phyloP scores from a whole-genome alignment of 2,113 vertebrate genomes.

The Lepus americanus region DNA sequence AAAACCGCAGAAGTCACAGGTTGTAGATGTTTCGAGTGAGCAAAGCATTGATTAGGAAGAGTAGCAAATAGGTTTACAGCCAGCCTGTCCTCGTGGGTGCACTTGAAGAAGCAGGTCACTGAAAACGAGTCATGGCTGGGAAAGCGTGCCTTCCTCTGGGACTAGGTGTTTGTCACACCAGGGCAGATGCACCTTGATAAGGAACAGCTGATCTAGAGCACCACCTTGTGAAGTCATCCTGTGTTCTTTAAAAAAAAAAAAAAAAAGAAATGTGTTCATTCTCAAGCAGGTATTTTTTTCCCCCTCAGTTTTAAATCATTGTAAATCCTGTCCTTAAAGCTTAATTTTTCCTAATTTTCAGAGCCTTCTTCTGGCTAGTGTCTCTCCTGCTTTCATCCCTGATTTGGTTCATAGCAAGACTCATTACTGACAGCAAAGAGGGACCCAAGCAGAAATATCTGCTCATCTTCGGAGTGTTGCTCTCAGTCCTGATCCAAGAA shows the following conservation, averaged over 20 bases:
- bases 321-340: constrained; percentile 12
- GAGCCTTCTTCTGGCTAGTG: constrained; percentile 90
- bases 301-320: background rate
- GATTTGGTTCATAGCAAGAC: constrained; percentile 89
- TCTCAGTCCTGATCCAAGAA: constrained; percentile 90
- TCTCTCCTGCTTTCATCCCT: constrained; percentile 90
- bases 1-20: background rate
- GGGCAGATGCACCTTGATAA: background rate
- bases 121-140: background rate
- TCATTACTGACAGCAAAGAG: constrained; percentile 86
- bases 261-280: background rate
- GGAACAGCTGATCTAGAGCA: background rate
- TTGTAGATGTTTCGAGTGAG: background rate
- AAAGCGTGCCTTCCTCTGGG: background rate
- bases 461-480: constrained; percentile 89
- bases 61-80: background rate
- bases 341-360: constrained; percentile 60
- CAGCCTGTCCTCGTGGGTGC: background rate
- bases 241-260: background rate
- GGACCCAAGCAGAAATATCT: constrained; percentile 87
- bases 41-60: constrained; percentile 38
- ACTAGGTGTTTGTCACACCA: background rate
- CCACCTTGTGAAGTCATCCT: background rate
- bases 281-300: background rate
- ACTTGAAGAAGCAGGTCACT: background rate